These are phyloP conservation scores for Himalopsyche kuldschensis DNA, from an alignment of 2,888 invertebrate genomes.

Conservation along the genomic window DNA sequence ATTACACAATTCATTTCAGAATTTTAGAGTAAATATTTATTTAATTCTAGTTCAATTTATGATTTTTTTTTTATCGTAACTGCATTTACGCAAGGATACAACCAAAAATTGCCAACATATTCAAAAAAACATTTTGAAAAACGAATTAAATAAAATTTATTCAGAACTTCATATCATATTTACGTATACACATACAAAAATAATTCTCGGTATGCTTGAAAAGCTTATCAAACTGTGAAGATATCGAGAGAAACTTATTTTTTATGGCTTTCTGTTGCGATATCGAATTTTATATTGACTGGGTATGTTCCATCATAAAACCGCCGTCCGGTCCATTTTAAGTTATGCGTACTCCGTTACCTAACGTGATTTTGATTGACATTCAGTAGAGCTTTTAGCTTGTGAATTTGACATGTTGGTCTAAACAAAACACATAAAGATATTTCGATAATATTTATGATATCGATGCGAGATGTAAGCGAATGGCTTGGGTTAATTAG, in stretches of 20 bases:
- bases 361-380: constrained; percentile 6
- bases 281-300: constrained; percentile 7
- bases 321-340: constrained; percentile 1
- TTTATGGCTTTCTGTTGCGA: constrained; percentile 12
- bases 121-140: too few relatives aligned
- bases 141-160: too few relatives aligned
- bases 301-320: constrained; percentile 18
- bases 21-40: too few relatives aligned
- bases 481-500: not conserved
- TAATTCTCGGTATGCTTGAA: not conserved
- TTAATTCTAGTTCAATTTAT: too few relatives aligned
- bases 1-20: too few relatives aligned
- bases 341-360: constrained; percentile 6
- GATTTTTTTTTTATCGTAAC: too few relatives aligned
- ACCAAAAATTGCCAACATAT: too few relatives aligned
- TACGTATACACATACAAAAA: not conserved
- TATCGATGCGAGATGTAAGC: not conserved
- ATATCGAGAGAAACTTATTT: not conserved
- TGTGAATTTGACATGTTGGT: not conserved
- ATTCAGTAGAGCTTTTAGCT: constrained; percentile 23
- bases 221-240: not conserved
- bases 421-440: constrained; percentile 5
- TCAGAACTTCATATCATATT: too few relatives aligned
- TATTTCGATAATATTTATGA: constrained; percentile 2
- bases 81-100: too few relatives aligned